phyloP scores from a whole-genome alignment of 2,888 invertebrate species.

The Caenorhabditis sp. region DNA sequence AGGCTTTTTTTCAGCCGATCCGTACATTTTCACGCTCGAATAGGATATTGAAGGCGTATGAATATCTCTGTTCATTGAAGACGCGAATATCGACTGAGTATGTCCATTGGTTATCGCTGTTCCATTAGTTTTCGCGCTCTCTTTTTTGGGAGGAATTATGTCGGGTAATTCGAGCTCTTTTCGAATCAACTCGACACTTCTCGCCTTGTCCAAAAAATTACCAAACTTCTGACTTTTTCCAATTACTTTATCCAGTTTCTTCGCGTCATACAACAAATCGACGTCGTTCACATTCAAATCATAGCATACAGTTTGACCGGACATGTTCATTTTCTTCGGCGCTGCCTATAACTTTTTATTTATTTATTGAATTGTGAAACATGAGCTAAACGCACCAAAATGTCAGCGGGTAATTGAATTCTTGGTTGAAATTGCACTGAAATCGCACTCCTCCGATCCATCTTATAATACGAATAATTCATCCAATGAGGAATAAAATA shows the following conservation, averaged over 20 bases:
- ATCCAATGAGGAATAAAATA: conserved; percentile 72
- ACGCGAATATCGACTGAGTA: not conserved
- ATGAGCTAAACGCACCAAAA: conserved; percentile 25
- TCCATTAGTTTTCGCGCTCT: not conserved
- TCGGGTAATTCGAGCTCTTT: not conserved
- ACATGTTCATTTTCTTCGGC: conserved; percentile 39
- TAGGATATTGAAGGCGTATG: too few relatives aligned
- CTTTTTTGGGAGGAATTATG: not conserved
- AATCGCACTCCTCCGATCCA: conserved; percentile 45
- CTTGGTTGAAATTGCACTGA: conserved; percentile 60
- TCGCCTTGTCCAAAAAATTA: not conserved
- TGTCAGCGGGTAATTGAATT: conserved; percentile 59
- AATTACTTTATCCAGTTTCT: conserved; percentile 16
- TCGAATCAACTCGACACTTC: not conserved
- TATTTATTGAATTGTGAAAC: too few relatives aligned
- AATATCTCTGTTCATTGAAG: too few relatives aligned
- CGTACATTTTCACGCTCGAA: too few relatives aligned
- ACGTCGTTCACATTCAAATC: not conserved
- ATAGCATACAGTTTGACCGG: not conserved
- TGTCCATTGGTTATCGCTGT: not conserved
- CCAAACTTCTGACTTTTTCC: not conserved
- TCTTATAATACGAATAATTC: conserved; percentile 69
- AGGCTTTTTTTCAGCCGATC: too few relatives aligned
- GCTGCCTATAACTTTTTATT: conserved; percentile 17
- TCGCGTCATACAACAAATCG: conserved; percentile 12